Percentiles rank a stretch among this genome's conserved stretches.
Evolutionary conservation across 2,888 invertebrate species (phyloP).

Genomic region (Ametastegia equiseti): DNA sequence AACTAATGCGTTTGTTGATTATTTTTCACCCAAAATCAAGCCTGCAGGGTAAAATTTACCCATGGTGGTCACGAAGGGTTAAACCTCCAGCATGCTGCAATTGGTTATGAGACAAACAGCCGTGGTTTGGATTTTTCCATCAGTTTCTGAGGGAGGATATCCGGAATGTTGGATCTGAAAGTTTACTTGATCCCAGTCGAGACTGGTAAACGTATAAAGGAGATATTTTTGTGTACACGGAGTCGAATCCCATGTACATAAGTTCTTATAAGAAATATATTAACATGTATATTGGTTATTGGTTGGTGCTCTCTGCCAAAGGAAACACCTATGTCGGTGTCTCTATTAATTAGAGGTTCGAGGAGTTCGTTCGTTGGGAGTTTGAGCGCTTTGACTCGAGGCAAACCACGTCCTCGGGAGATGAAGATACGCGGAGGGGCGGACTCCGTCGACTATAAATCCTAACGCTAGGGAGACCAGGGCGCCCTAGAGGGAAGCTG

Average conservation of each 20-base stretch:
- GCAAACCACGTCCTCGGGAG: slow-evolving; percentile 65
- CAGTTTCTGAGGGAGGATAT: too few species aligned
- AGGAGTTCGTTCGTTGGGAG: slow-evolving; percentile 43
- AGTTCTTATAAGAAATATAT: slow-evolving; percentile 18
- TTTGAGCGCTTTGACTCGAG: slow-evolving; percentile 50
- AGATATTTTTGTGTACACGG: not conserved
- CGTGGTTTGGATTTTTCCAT: too few species aligned
- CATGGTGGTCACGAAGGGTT: too few species aligned
- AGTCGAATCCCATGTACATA: not conserved
- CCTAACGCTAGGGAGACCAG: slow-evolving; percentile 65
- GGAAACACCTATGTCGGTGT: slow-evolving; percentile 64
- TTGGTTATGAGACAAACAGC: too few species aligned
- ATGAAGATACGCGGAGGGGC: slow-evolving; percentile 72
- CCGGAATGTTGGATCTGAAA: not conserved
- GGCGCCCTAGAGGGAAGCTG: slow-evolving; percentile 45
- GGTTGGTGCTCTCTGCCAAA: slow-evolving; percentile 25
- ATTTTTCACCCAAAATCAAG: too few species aligned
- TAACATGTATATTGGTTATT: slow-evolving; percentile 44
- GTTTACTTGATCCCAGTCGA: too few species aligned
- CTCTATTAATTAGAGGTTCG: slow-evolving; percentile 71
- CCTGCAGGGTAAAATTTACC: too few species aligned
- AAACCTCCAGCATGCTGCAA: too few species aligned
- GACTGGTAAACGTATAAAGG: too few species aligned
- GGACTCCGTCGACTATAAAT: slow-evolving; percentile 69
- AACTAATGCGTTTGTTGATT: too few species aligned